Base-by-base conservation (phyloP, 1,140 invertebrate genomes). In the Drosophila albomicans region DNA sequence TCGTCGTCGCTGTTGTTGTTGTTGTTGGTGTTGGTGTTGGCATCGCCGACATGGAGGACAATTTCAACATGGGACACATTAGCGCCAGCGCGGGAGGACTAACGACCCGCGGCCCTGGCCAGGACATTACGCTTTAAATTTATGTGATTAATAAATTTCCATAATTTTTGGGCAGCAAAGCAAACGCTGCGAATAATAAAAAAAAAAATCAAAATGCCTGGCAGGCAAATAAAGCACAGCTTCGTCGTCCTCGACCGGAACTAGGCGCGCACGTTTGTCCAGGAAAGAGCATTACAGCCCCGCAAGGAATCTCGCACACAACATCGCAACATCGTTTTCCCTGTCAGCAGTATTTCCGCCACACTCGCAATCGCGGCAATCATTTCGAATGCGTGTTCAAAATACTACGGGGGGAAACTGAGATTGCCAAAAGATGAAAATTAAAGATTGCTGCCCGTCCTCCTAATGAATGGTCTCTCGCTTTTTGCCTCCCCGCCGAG, bases 131-230 rank as follows among this genome's bases (percentile, higher is more conserved):
- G 85, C 74, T 84, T 79, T 75, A 89, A 88, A 89, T 88, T 88
- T 88, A 88, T 88, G 85, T 89, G 85, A 88, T 88, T 88, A 88
- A 88, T 88, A 88, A 88, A 88, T 88, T 88, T 88, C 85, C 85
- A 88, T 88, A 88, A 89, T 88, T 88, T 80, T 82, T 38, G 62
- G 65, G 16, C 45, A 30, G 30, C 16, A 48, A 32, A 20, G 49
- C 32, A 32, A 32, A 32, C 32, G 32, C 32, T 8, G 32, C 32
- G 35, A 25, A 54, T 28, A 54, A n/a, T 3, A 1, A 35, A 46
- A 41, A 45, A 48, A 45, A 65, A 62, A 11, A 32, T 4, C 13
- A 38, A 59, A 43, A 38, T 77, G 69, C 70, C 70, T 74, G 65
- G 54, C 62, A 78, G 69, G 75, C 78, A 80, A 73, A 80, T 78